Conservation (phyloP, 2,113 vertebrate species). For the Oncorhynchus mykiss region DNA sequence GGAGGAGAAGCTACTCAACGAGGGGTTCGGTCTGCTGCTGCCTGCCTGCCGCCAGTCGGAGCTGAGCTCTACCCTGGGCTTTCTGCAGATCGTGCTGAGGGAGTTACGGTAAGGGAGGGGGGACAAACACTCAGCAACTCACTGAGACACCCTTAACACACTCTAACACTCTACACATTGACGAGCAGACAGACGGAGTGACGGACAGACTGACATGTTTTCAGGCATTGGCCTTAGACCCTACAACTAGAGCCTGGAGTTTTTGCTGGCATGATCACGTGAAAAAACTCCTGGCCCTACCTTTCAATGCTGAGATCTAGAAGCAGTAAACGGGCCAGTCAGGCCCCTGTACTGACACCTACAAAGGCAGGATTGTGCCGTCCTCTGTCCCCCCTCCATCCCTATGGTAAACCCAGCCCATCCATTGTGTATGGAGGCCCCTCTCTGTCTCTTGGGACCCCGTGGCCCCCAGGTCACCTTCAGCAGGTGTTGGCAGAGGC, state of each 20-base stretch:
- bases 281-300: constrained; percentile 30
- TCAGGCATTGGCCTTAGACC: constrained; percentile 25
- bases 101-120: constrained; percentile 81
- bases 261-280: too few species aligned
- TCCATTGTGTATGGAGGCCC: constrained; percentile 30
- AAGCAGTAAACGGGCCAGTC: constrained; percentile 23
- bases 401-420: constrained; percentile 31
- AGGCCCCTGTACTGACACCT: constrained; percentile 20
- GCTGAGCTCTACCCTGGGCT: constrained; percentile 81
- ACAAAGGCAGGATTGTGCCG: constrained; percentile 64
- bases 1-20: constrained; percentile 90
- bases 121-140: not conserved
- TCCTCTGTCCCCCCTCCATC: constrained; percentile 2
- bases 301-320: constrained; percentile 44
- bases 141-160: not conserved
- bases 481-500: constrained; percentile 57
- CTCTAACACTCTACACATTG: not conserved
- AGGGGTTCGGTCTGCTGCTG: constrained; percentile 91
- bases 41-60: constrained; percentile 87
- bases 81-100: constrained; percentile 83
- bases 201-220: not conserved
- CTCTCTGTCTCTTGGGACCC: constrained; percentile 48
- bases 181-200: constrained; percentile 26
- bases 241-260: too few species aligned
- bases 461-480: constrained; percentile 56